Percentiles rank a stretch among this genome's conserved stretches.
phyloP scores from a whole-genome alignment of 2,888 invertebrate genomes.

The Polydrusus pterygomalis region DNA sequence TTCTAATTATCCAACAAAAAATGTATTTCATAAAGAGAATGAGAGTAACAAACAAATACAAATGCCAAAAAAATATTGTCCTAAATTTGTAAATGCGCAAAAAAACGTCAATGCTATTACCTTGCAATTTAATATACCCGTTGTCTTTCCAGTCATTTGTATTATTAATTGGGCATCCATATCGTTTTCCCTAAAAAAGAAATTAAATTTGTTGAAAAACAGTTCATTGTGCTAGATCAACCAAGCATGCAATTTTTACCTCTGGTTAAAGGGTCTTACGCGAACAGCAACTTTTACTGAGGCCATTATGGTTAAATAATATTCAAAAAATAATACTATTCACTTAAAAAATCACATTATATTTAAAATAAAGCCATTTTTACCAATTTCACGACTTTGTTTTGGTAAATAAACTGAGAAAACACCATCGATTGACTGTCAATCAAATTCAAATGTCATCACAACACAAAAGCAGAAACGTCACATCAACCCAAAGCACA shows the following conservation, averaged over 20 bases:
- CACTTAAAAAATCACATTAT: conserved; percentile 24
- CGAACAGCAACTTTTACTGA: conserved; percentile 94
- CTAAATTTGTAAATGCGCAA: conserved; percentile 11
- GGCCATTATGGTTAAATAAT: conserved; percentile 79
- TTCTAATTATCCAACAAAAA: background rate
- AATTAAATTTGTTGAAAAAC: conserved; percentile 57
- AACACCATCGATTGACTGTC: conserved; percentile 23
- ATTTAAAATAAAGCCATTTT: conserved; percentile 30
- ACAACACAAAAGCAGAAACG: too few species aligned
- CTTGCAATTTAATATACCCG: conserved; percentile 85
- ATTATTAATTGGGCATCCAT: conserved; percentile 89
- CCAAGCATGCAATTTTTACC: conserved; percentile 74
- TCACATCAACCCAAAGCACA: too few species aligned
- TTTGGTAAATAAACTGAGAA: conserved; percentile 20
- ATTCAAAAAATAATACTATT: conserved; percentile 12
- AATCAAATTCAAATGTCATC: conserved; percentile 25
- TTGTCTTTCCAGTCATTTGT: conserved; percentile 90
- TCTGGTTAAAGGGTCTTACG: conserved; percentile 92
- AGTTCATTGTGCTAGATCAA: conserved; percentile 64
- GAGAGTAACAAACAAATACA: background rate
- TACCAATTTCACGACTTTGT: conserved; percentile 17
- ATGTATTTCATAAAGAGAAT: background rate
- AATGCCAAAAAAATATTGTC: conserved; percentile 13
- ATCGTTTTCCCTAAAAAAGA: conserved; percentile 84
- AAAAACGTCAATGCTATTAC: conserved; percentile 67